Evolutionary conservation across 2,113 vertebrate species (phyloP), one percentile per base, ranked within the genome.

Genomic region (Danionella cerebrum): DNA sequence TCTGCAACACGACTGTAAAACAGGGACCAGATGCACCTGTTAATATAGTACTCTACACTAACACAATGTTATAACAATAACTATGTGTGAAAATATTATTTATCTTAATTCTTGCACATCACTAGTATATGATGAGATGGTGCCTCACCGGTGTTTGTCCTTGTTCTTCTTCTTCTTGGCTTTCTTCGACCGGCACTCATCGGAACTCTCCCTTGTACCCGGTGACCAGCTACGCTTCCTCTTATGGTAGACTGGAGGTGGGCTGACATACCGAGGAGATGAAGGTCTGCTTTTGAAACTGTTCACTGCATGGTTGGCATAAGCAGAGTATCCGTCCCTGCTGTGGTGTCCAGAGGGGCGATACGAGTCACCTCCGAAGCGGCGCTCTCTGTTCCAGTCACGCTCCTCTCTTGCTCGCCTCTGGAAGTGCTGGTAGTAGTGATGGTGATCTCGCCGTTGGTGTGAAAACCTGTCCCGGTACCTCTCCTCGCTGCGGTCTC

Each of bases 111-210:
- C n/a, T n/a, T n/a, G n/a, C n/a, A n/a, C n/a, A n/a, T n/a, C n/a
- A n/a, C n/a, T 29, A 18, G n/a, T 3, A 47, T 47, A 5, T 7
- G 3, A 29, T 5, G 6, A 29, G 3, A 48, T 14, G 12, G 14
- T 22, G 2, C 36, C 21, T 64, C 5, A 52, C 73, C 73, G 78
- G 74, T 90, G 89, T 82, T 90, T 94, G 67, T 93, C 92, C 85
- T 93, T 96, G 27, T 90, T 94, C 78, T 92, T 96, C 79, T 95
- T 97, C 88, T 96, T 97, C 71, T 94, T 97, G 65, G 86, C 87
- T 83, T 91, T 94, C 72, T 88, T 91, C 1, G 16, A 78, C 70
- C 69, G 81, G 10, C 78, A 79, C 33, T 87, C 85, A 16, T 86
- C 89, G 0, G 67, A 47, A 4, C 65, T 63, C 5, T 70, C 75